Evolutionary conservation across 2,797 vertebrate genomes (phyloP), one percentile per base, ranked within the genome.

Genomic region (Silurus lanzhouensis): DNA sequence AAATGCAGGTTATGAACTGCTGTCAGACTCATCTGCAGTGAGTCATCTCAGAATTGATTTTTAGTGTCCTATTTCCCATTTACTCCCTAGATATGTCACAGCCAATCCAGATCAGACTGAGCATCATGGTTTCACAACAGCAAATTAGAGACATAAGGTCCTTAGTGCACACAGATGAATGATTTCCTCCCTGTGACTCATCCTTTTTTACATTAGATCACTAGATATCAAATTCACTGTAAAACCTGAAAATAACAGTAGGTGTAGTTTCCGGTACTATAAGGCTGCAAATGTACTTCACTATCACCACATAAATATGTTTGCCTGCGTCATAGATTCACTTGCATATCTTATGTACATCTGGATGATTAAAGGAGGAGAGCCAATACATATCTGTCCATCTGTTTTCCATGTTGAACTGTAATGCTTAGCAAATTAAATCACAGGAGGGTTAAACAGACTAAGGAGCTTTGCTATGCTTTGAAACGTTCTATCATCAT

Each of bases 101-200:
- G 71, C 70, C 57, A 31, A 81, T 76, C 86, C 83, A 46, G 14
- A 48, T 67, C 79, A 84, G 66, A 52, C 82, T 66, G n/a, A 70
- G 63, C 83, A 72, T 75, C 82, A 76, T 48, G 44, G 64, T 78
- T 70, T 70, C 31, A 22, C 48, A 78, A 86, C 79, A 78, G 72
- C 22, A 72, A 84, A 84, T 85, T 44, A 86, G 63, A 82, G 22
- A 66, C 61, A 19, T 57, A 31, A 63, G 55, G 27, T 80, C 74
- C 75, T 75, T 38, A 74, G 63, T 13, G 68, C 3, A 72, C 70
- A 72, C 20, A 52, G 19, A 22, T 27, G 72, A 25, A 19, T 15
- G 48, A 10, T 60, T 44, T 61, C 31, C 76, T 80, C 44, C 7
- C 13, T 25, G 60, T 80, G 77, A 80, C n/a, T 25, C 75, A 31